These are phyloP conservation scores for Lipophrys pholis DNA, from an alignment of 2,113 vertebrate genomes.

Conservation along the genomic window DNA sequence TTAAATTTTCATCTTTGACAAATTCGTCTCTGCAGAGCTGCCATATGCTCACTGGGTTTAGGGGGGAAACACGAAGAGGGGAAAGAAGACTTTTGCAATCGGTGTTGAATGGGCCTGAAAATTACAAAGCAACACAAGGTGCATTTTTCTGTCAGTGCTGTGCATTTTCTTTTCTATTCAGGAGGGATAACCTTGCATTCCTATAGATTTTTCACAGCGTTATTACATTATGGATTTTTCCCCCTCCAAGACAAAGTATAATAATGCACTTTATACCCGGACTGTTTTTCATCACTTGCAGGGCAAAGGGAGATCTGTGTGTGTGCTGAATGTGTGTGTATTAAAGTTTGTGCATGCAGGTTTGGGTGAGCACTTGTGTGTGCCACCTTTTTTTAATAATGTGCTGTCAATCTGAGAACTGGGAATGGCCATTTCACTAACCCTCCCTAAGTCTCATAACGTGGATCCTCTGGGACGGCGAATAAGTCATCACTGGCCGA, in stretches of 20 bases:
- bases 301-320: slow-evolving; percentile 39
- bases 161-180: slow-evolving; percentile 63
- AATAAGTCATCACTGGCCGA: slow-evolving; percentile 66
- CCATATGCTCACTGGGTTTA: slow-evolving; percentile 71
- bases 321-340: slow-evolving; percentile 30
- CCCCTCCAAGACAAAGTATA: slow-evolving; percentile 74
- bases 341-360: slow-evolving; percentile 41
- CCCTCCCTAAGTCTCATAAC: slow-evolving; percentile 75
- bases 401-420: slow-evolving; percentile 79
- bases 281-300: slow-evolving; percentile 73
- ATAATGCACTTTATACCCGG: slow-evolving; percentile 76
- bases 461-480: slow-evolving; percentile 63
- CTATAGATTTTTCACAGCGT: slow-evolving; percentile 69
- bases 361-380: slow-evolving; percentile 45
- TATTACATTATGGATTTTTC: slow-evolving; percentile 82
- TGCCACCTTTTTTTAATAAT: slow-evolving; percentile 78
- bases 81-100: slow-evolving; percentile 37
- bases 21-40: slow-evolving; percentile 69
- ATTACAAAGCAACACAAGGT: slow-evolving; percentile 57
- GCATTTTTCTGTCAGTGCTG: slow-evolving; percentile 58
- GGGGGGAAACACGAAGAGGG: slow-evolving; percentile 16
- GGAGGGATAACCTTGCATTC: slow-evolving; percentile 59
- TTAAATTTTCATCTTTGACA: slow-evolving; percentile 75
- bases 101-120: slow-evolving; percentile 55
- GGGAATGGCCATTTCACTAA: slow-evolving; percentile 69